Base-by-base conservation (phyloP, 2,888 invertebrate genomes). In the Drosophila neotestacea region DNA sequence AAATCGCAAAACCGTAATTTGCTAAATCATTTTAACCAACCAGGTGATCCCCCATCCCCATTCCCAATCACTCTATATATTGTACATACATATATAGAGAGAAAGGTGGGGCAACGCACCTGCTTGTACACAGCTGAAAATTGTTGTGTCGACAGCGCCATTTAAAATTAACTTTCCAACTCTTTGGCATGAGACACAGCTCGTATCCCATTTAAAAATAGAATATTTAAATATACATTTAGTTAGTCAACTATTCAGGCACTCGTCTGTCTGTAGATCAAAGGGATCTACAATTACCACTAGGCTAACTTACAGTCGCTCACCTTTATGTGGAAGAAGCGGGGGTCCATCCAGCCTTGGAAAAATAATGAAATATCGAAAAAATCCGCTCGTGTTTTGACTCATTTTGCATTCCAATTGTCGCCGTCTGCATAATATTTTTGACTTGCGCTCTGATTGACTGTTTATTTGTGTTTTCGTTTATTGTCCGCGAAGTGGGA, bases 381-480 rank as follows among this genome's bases (percentile, higher is more conserved):
- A 13, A 16, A 46, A 30, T 32, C 22, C 39, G 54, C 58, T 30
- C 47, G 63, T 70, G 58, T 58, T 71, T 88, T 85, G 77, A 86
- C 77, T 88, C 86, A 88, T 80, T 83, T 86, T 58, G 54, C 72
- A 83, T 88, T 71, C 80, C 77, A 73, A 73, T 73, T 73, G 81
- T 71, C 64, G 65, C 48, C 55, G 34, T 13, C 10, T 41, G 55
- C 54, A 70, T 66, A 59, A 55, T 54, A 30, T 48, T 51, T 44
- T 52, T 65, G 75, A 68, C 67, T 69, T 59, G 28, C 73, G 44
- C 66, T 42, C 34, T 50, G 46, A 46, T 50, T 51, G 73, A 68
- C 73, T 75, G 72, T 73, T 81, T 70, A 62, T 75, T 77, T 67
- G 62, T 70, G 71, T 66, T 52, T 44, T 55, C 50, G 65, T 51